A percentile compares a stretch with the other conserved stretches of the same genome.
phyloP scores from a whole-genome alignment of 2,113 vertebrate genomes.

The Hemibates koningsi region DNA sequence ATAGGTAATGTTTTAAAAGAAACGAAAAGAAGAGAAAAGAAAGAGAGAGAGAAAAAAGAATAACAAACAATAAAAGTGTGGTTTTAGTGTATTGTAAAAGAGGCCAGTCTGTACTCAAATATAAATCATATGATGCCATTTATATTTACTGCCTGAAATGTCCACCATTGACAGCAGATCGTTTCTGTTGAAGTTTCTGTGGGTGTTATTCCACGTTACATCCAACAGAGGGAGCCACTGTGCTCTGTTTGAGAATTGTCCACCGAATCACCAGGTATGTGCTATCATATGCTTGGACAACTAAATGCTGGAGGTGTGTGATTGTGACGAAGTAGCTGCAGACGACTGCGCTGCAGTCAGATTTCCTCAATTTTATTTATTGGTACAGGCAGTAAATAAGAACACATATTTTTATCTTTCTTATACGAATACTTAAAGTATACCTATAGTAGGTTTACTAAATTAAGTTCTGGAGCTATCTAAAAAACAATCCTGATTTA shows the following conservation, averaged over 20 bases:
- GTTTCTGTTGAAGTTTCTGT: background rate
- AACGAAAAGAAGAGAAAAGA: background rate
- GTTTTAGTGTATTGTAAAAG: background rate
- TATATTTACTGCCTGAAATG: background rate
- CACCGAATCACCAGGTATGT: background rate
- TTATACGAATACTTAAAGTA: background rate
- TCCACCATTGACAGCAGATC: background rate
- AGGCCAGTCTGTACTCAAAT: background rate
- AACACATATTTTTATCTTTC: background rate
- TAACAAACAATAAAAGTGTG: background rate
- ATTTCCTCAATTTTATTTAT: background rate
- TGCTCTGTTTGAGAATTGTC: background rate
- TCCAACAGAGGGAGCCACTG: constrained; percentile 31
- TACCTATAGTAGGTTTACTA: background rate
- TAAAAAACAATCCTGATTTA: background rate
- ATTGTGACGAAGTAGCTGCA: background rate
- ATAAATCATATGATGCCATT: background rate
- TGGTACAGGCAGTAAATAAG: background rate
- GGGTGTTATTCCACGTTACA: background rate
- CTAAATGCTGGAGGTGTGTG: background rate
- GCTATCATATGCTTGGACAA: background rate
- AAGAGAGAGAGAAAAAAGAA: background rate
- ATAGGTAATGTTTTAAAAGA: background rate
- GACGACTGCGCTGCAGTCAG: background rate
- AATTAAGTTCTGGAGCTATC: background rate